Evolutionary conservation across 1,140 invertebrate genomes (phyloP).

Genomic region (Drosophila pseudoananassae): DNA sequence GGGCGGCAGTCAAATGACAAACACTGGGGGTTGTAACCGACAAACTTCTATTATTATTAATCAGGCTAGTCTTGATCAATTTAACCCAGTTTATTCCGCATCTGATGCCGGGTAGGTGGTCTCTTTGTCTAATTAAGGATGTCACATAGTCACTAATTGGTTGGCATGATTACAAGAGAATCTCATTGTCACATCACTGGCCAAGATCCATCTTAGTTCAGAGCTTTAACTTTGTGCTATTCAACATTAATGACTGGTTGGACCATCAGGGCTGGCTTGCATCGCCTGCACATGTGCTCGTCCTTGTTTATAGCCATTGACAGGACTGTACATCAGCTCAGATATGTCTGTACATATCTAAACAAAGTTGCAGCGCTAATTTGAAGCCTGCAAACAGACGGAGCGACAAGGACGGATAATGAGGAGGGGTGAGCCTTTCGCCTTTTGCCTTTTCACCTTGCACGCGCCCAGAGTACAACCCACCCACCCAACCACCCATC

Average conservation of each 20-base stretch:
- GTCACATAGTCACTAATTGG: neutral
- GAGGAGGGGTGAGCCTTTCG: constrained; percentile 36
- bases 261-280: neutral
- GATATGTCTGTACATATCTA: constrained; percentile 42
- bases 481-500: neutral
- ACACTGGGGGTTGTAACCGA: neutral
- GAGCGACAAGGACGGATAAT: constrained; percentile 9
- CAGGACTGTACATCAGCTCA: constrained; percentile 28
- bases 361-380: constrained; percentile 69
- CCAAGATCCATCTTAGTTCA: too few relatives aligned
- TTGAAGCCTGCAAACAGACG: constrained; percentile 54
- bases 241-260: neutral
- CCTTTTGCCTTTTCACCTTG: constrained; percentile 64
- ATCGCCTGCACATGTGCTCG: neutral
- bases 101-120: constrained; percentile 15
- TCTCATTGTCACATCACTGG: neutral
- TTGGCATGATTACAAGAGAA: neutral
- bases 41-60: constrained; percentile 46
- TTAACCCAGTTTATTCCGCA: constrained; percentile 63
- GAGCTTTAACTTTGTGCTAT: too few relatives aligned
- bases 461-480: constrained; percentile 23
- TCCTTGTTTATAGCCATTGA: constrained; percentile 1
- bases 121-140: constrained; percentile 19
- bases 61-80: constrained; percentile 62
- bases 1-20: constrained; percentile 38